Evolutionary conservation across 2,797 vertebrate species (phyloP).

Genomic region (Hippocampus kuda): DNA sequence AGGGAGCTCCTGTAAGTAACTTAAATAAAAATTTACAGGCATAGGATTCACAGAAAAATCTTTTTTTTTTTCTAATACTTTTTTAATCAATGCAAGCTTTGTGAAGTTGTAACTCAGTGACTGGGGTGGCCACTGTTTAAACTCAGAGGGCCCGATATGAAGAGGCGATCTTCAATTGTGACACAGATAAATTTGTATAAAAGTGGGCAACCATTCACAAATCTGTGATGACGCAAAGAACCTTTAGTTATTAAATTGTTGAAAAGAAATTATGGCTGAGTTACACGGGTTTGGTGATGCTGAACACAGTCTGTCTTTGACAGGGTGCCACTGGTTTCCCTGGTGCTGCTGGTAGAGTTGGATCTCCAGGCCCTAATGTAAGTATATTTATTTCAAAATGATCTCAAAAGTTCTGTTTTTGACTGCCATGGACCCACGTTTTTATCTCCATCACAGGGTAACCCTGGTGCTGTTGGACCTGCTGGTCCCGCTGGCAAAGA

Average conservation of each 20-base stretch:
- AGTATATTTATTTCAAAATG: constrained; percentile 43
- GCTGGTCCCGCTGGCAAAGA: constrained; percentile 84
- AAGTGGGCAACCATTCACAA: neutral
- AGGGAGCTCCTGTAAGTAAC: constrained; percentile 83
- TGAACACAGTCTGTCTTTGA: constrained; percentile 10
- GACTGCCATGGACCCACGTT: neutral
- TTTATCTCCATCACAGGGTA: constrained; percentile 68
- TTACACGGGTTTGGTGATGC: neutral
- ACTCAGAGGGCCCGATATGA: neutral
- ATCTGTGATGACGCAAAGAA: too few relatives aligned
- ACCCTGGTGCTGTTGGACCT: constrained; percentile 82
- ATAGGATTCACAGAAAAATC: neutral
- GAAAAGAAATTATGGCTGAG: neutral
- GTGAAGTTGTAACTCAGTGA: neutral
- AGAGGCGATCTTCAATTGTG: neutral
- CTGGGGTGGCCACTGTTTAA: neutral
- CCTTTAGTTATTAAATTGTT: neutral
- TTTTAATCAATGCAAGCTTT: neutral
- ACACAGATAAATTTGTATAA: neutral
- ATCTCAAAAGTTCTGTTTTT: neutral
- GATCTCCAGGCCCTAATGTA: constrained; percentile 87
- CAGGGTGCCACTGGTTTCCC: constrained; percentile 95
- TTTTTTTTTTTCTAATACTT: neutral
- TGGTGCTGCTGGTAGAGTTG: constrained; percentile 89
- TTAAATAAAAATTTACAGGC: neutral